These are phyloP conservation scores for Hepsetus odoe DNA, from an alignment of 2,113 vertebrate species.

Conservation along the genomic window DNA sequence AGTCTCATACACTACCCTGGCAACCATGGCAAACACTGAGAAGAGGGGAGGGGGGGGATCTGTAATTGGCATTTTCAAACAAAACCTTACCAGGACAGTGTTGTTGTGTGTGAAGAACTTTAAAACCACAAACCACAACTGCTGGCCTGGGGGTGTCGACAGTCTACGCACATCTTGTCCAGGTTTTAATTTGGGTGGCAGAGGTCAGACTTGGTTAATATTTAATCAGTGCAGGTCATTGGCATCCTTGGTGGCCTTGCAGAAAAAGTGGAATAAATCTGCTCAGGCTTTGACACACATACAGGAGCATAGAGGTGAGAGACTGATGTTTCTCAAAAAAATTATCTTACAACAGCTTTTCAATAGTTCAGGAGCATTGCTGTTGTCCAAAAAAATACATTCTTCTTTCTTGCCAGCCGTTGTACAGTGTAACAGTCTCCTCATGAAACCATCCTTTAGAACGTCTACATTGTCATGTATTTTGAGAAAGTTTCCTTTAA, in stretches of 20 bases:
- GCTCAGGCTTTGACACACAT: neutral
- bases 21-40: neutral
- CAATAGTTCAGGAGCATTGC: constrained; percentile 16
- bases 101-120: neutral
- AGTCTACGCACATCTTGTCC: constrained; percentile 4
- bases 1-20: constrained; percentile 12
- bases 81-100: neutral
- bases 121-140: constrained; percentile 8
- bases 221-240: constrained; percentile 40
- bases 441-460: neutral
- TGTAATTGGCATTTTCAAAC: neutral
- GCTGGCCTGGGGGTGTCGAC: too few species aligned
- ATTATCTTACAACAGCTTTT: constrained; percentile 16
- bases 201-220: constrained; percentile 17
- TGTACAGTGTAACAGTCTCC: constrained; percentile 1
- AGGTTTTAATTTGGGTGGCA: constrained; percentile 39
- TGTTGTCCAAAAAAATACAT: constrained; percentile 10
- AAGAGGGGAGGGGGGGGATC: neutral
- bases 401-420: neutral
- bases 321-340: constrained; percentile 7
- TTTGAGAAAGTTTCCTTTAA: neutral
- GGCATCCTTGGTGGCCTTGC: constrained; percentile 31
- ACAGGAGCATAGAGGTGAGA: neutral
- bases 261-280: constrained; percentile 32
- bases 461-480: too few species aligned